Percentiles rank a stretch among this genome's conserved stretches.
Conservation (phyloP, 2,888 invertebrate genomes). For the Euclidia mi region DNA sequence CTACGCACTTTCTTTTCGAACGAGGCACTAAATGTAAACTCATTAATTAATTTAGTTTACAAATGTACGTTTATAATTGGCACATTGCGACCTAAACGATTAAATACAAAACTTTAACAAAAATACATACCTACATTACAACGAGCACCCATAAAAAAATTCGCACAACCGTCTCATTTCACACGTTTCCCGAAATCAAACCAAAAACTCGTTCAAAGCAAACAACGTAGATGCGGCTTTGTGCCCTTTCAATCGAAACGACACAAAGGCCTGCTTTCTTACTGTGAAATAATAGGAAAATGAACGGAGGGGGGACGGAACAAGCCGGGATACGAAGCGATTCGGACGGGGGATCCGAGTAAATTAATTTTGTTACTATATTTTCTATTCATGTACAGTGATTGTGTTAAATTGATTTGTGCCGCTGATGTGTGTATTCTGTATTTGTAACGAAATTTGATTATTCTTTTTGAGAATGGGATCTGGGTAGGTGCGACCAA, state of each 20-base stretch:
- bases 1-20: too few relatives aligned
- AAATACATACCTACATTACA: background rate
- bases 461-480: too few relatives aligned
- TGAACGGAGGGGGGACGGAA: constrained; percentile 29
- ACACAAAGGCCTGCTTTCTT: constrained; percentile 55
- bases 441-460: background rate
- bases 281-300: constrained; percentile 55
- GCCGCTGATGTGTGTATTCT: constrained; percentile 1
- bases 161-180: constrained; percentile 10
- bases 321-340: constrained; percentile 9
- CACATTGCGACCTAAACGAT: too few relatives aligned
- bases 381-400: constrained; percentile 46
- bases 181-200: constrained; percentile 6
- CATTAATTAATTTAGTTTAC: too few relatives aligned
- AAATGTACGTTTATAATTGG: too few relatives aligned
- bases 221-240: constrained; percentile 18
- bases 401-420: constrained; percentile 47
- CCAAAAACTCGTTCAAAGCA: constrained; percentile 18
- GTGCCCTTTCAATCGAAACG: constrained; percentile 35
- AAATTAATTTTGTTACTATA: constrained; percentile 54
- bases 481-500: too few relatives aligned
- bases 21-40: too few relatives aligned
- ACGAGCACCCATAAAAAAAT: background rate
- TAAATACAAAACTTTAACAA: too few relatives aligned
- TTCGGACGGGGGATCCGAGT: constrained; percentile 10